phyloP scores from a whole-genome alignment of 2,888 invertebrate genomes.

The Dorcus hopei region DNA sequence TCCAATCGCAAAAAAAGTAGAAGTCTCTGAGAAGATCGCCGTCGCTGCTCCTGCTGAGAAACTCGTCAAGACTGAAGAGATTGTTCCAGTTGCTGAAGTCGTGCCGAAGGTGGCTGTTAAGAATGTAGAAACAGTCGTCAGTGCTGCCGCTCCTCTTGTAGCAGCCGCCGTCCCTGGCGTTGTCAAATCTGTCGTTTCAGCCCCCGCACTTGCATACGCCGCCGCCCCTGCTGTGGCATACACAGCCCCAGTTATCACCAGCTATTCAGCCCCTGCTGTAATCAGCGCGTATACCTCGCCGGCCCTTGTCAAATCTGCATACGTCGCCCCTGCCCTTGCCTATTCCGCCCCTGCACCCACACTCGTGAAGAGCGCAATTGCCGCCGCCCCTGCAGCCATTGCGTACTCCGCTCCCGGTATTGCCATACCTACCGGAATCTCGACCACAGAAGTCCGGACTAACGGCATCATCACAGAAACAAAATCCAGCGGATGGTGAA shows the following conservation, averaged over 20 bases:
- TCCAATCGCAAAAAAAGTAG: too few species aligned
- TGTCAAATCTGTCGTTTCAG: slow-evolving; percentile 18
- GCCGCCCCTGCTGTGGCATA: slow-evolving; percentile 20
- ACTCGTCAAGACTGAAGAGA: too few species aligned
- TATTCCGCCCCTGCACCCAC: too few species aligned
- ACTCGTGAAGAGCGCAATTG: too few species aligned
- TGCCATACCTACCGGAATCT: background rate
- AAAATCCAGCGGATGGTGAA: too few species aligned
- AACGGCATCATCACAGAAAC: too few species aligned
- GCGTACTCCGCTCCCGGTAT: background rate
- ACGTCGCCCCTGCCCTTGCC: slow-evolving; percentile 6
- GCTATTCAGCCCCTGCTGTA: slow-evolving; percentile 42
- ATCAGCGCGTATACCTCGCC: slow-evolving; percentile 41
- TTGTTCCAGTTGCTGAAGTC: slow-evolving; percentile 4
- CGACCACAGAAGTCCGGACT: background rate
- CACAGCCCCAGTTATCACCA: slow-evolving; percentile 24
- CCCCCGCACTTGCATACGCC: slow-evolving; percentile 9
- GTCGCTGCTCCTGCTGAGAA: slow-evolving; percentile 5
- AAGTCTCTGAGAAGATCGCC: too few species aligned
- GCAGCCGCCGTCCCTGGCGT: slow-evolving; percentile 32
- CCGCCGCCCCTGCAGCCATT: too few species aligned
- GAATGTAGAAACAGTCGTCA: too few species aligned
- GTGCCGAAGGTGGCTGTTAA: too few species aligned
- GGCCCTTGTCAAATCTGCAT: slow-evolving; percentile 21
- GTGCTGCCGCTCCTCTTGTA: slow-evolving; percentile 41